These are phyloP conservation scores for Dendrolimus pini DNA, from an alignment of 2,888 invertebrate genomes.

Conservation along the genomic window DNA sequence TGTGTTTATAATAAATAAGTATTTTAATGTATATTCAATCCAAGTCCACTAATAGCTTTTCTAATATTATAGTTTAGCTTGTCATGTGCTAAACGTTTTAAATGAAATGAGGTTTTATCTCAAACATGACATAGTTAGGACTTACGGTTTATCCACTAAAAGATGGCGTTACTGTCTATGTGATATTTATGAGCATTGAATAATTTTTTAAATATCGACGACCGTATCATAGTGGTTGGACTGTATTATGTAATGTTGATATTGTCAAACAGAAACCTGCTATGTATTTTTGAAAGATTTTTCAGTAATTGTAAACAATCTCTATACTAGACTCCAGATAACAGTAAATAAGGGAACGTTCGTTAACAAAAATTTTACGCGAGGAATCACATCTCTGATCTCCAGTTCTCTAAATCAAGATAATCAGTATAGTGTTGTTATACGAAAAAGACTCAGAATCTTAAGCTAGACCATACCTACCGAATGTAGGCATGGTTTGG, in stretches of 20 bases:
- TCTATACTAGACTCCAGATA: too few species aligned
- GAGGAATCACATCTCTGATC: too few species aligned
- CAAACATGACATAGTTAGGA: conserved; percentile 43
- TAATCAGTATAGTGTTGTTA: too few species aligned
- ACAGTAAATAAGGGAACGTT: too few species aligned
- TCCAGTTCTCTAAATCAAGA: too few species aligned
- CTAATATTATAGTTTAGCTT: conserved; percentile 28
- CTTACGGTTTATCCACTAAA: conserved; percentile 16
- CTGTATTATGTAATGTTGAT: neutral
- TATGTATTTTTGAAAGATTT: neutral
- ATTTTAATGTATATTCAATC: neutral
- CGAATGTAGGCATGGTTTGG: too few species aligned
- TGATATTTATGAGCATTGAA: too few species aligned
- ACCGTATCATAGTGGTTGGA: neutral
- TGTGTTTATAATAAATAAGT: neutral
- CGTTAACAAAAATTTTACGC: too few species aligned
- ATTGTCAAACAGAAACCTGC: neutral
- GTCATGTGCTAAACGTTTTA: conserved; percentile 41
- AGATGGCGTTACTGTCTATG: too few species aligned
- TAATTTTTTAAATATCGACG: neutral
- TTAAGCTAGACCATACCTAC: too few species aligned
- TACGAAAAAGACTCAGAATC: too few species aligned
- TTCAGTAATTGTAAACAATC: too few species aligned
- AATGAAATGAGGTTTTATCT: conserved; percentile 25
- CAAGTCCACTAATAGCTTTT: conserved; percentile 4